Evolutionary conservation across 2,113 vertebrate species (phyloP), one percentile per base, ranked within the genome.

Genomic region (Callithrix jacchus): DNA sequence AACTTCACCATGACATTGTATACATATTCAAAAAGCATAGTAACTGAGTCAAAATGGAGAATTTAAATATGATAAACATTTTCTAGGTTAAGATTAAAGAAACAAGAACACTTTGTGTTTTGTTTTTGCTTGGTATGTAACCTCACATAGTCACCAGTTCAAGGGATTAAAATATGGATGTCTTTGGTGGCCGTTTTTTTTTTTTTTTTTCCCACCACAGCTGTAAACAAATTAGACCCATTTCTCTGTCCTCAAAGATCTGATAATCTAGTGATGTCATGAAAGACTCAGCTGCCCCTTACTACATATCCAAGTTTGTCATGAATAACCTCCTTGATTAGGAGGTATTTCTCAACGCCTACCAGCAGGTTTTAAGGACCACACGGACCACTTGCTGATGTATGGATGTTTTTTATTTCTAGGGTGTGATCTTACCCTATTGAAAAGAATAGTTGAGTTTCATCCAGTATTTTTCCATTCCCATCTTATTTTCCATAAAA

Each of bases 251-350:
- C 4, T 68, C 14, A 3, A 0, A 27, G 20, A 88, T 27, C 47
- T 85, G 8, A 56, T 17, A 27, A 52, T 17, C 32, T 25, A 71
- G 56, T 42, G 58, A 64, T 74, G 30, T 11, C 8, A 18, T 32
- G 20, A 21, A 10, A 80, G 70, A 87, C 25, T 70, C 35, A 30
- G 10, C 16, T 32, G 16, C 4, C 86, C 17, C 40, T 89, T 58
- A 3, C 14, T 61, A 6, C 13, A n/a, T 0, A 2, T 14, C 37
- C 27, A 30, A 6, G 2, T n/a, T 90, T 54, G 10, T 37, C 45
- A 12, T 37, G 64, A 87, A 21, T 30, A 18, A 23, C 71, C 17
- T 64, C 21, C 14, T 68, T 94, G 42, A 4, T 45, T 64, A 68
- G 10, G 23, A 81, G 77, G 32, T 18, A 81, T 77, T 80, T 80